phyloP scores from a whole-genome alignment of 2,113 vertebrate genomes.

The Silurus asotus region DNA sequence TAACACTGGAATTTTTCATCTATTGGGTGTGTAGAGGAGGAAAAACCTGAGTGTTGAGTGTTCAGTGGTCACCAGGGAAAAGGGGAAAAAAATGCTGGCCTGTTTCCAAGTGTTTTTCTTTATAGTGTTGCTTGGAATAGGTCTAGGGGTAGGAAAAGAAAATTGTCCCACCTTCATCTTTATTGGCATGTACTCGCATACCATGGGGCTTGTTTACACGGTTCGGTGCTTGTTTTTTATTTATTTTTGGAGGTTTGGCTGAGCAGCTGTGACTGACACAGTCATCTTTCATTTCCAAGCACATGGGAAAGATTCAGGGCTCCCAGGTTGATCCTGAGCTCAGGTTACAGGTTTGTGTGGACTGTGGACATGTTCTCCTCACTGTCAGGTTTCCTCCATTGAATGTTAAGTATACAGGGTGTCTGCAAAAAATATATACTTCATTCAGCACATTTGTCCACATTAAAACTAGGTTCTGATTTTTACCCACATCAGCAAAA shows the following conservation, averaged over 20 bases:
- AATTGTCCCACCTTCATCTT: neutral
- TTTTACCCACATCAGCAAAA: neutral
- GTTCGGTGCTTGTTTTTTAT: neutral
- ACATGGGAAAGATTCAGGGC: neutral
- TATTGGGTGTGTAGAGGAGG: neutral
- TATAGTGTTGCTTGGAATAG: slow-evolving; percentile 1
- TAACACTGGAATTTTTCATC: neutral
- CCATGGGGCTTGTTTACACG: neutral
- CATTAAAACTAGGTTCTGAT: neutral
- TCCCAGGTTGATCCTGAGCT: neutral
- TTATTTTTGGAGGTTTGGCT: neutral
- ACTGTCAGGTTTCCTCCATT: neutral
- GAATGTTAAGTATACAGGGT: neutral
- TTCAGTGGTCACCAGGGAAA: neutral
- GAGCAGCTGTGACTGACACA: neutral
- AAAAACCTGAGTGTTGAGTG: neutral
- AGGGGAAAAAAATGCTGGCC: neutral
- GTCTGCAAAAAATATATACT: neutral
- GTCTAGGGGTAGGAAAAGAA: neutral
- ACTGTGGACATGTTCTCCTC: neutral
- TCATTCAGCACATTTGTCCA: neutral
- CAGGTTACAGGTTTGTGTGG: neutral
- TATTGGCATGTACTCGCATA: neutral
- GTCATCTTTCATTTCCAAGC: neutral
- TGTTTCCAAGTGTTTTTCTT: neutral